Evolutionary conservation across 2,113 vertebrate species (phyloP).

Genomic region (Centropus unirufus): DNA sequence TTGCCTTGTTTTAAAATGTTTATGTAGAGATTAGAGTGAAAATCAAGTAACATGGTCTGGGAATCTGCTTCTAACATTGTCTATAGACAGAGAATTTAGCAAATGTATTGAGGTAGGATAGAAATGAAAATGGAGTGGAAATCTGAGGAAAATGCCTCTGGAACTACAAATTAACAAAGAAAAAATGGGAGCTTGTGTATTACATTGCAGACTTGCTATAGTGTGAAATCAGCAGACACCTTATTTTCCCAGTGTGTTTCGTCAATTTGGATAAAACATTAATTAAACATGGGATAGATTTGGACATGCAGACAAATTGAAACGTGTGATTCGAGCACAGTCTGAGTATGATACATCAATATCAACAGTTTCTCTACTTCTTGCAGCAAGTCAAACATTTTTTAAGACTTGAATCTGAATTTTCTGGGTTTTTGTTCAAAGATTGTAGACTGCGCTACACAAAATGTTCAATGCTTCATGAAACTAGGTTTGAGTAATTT

Average conservation of each 20-base stretch:
- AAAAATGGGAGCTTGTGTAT: not conserved
- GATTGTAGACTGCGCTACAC: not conserved
- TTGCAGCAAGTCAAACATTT: not conserved
- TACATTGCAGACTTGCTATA: not conserved
- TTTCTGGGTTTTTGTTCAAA: not conserved
- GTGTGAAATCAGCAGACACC: not conserved
- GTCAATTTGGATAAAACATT: not conserved
- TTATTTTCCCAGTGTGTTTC: not conserved
- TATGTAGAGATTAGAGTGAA: not conserved
- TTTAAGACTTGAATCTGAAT: not conserved
- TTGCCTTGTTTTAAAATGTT: not conserved
- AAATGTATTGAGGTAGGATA: not conserved
- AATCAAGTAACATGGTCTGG: not conserved
- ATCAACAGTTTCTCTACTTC: not conserved
- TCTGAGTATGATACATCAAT: not conserved
- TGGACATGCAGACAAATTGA: not conserved
- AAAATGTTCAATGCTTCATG: not conserved
- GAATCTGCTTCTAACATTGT: not conserved
- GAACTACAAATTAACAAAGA: not conserved
- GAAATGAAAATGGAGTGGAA: not conserved
- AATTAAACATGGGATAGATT: not conserved
- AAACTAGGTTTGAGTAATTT: not conserved
- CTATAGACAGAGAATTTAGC: too few relatives aligned
- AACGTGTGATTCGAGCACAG: not conserved
- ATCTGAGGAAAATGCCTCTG: not conserved